phyloP scores from a whole-genome alignment of 2,113 vertebrate genomes.

The Condylura cristata region DNA sequence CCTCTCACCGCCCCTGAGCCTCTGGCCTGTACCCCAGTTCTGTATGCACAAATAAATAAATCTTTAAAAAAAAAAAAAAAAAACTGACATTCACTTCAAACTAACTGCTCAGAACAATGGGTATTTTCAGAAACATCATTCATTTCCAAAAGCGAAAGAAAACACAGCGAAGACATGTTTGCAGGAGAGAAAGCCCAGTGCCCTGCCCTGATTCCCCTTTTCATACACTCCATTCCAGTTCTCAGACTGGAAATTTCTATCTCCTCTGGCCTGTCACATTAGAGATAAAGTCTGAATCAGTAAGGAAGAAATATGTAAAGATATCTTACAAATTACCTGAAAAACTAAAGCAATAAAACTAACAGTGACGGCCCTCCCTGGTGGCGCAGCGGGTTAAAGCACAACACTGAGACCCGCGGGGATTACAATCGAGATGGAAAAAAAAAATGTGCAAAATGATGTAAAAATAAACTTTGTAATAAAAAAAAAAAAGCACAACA shows the following conservation, averaged over 20 bases:
- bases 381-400: too few species aligned
- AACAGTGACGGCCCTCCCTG: too few species aligned
- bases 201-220: not conserved
- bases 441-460: too few species aligned
- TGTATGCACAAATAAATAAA: too few species aligned
- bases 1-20: too few species aligned
- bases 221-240: not conserved
- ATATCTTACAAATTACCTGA: not conserved
- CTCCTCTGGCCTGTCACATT: not conserved
- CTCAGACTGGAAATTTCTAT: not conserved
- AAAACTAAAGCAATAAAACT: not conserved
- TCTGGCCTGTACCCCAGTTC: too few species aligned
- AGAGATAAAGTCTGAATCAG: not conserved
- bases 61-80: too few species aligned
- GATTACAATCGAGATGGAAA: too few species aligned
- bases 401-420: too few species aligned
- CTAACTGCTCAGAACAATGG: not conserved
- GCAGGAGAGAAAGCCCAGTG: not conserved
- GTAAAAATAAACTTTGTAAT: too few species aligned
- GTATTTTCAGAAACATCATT: not conserved
- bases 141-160: not conserved
- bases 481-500: too few species aligned
- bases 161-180: not conserved
- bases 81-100: not conserved
- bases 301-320: not conserved